phyloP scores from a whole-genome alignment of 2,888 invertebrate genomes.

The Chrysina gloriosa region DNA sequence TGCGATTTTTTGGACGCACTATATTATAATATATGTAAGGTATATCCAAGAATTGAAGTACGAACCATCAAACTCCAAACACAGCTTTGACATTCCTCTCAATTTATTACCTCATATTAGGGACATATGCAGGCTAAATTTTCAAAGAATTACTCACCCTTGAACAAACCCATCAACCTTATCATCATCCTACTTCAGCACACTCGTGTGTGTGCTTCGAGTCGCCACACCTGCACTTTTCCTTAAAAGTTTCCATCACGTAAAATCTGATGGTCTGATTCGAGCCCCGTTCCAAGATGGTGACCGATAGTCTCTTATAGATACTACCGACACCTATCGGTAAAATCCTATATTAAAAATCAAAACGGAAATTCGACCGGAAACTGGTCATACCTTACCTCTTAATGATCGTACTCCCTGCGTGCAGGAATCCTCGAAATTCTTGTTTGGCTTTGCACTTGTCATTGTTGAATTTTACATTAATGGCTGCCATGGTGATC shows the following conservation, averaged over 20 bases:
- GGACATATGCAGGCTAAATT: no score
- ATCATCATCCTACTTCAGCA: no score
- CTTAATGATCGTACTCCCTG: conserved; percentile 85
- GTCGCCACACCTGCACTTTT: conserved; percentile 91
- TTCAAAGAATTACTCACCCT: conserved; percentile 78
- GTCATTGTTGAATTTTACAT: conserved; percentile 99
- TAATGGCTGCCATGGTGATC: conserved; percentile 99
- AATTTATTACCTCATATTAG: no score
- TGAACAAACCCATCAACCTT: conserved; percentile 92
- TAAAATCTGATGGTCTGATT: conserved; percentile 99
- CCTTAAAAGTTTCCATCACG: conserved; percentile 95
- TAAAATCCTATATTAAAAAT: background rate
- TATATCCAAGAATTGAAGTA: no score
- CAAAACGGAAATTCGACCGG: background rate
- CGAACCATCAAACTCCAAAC: no score
- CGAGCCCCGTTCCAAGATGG: conserved; percentile 97
- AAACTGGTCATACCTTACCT: conserved; percentile 74
- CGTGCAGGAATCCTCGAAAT: conserved; percentile 94
- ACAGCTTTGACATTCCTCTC: no score
- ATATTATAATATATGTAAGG: no score
- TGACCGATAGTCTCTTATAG: conserved; percentile 95
- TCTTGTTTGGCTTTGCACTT: conserved; percentile 90
- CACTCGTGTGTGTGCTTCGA: no score
- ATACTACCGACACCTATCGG: conserved; percentile 72
- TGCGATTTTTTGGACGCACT: no score